Percentiles rank a stretch among this genome's conserved stretches.
Evolutionary conservation across 2,797 vertebrate species (phyloP).

Genomic region (Clamator glandarius): DNA sequence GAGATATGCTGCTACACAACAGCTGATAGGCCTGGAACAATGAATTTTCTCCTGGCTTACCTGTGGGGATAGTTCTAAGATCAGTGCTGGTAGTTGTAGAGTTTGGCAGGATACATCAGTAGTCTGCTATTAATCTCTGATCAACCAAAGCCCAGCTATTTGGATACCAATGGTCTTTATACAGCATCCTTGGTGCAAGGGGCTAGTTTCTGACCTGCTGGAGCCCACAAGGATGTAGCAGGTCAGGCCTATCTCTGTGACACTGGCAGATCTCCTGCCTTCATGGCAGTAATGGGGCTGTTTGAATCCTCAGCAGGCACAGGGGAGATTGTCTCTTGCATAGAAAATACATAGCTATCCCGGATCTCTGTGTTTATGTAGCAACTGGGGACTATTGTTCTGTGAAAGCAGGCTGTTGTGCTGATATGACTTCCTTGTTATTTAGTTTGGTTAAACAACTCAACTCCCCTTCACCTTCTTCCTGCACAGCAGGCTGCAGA

Average conservation of each 20-base stretch:
- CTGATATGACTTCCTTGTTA: conserved; percentile 75
- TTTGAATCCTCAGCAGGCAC: conserved; percentile 54
- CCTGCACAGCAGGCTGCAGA: conserved; percentile 67
- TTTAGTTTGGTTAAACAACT: conserved; percentile 78
- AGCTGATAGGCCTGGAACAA: background rate
- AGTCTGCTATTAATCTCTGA: background rate
- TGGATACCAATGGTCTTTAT: background rate
- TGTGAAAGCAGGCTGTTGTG: conserved; percentile 66
- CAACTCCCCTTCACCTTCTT: conserved; percentile 75
- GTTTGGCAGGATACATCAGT: background rate
- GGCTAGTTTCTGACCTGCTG: background rate
- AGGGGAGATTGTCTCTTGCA: conserved; percentile 62
- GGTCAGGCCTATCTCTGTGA: conserved; percentile 40
- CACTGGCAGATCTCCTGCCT: conserved; percentile 24
- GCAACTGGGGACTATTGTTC: conserved; percentile 75
- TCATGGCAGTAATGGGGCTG: background rate
- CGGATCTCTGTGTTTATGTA: conserved; percentile 69
- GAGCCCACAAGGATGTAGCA: background rate
- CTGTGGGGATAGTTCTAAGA: background rate
- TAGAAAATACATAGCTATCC: conserved; percentile 69
- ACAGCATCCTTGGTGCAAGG: background rate
- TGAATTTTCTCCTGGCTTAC: background rate
- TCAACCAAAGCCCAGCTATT: background rate
- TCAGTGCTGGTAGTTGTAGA: background rate
- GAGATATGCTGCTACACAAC: background rate